A percentile compares a stretch with the other conserved stretches of the same genome.
phyloP scores from a whole-genome alignment of 1,140 invertebrate genomes.

The Frieseomelitta varia region DNA sequence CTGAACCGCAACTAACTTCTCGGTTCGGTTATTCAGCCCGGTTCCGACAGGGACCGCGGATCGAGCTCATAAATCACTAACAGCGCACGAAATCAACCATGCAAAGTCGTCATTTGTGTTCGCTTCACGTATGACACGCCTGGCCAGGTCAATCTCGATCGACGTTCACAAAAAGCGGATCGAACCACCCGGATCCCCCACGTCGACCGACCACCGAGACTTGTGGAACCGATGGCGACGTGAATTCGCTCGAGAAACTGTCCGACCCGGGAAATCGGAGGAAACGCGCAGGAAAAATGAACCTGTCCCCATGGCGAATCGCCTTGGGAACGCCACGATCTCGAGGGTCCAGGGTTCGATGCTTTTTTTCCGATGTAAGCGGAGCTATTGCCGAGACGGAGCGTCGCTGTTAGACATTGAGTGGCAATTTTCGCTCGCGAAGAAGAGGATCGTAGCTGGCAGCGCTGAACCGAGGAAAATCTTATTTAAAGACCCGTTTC shows the following conservation, averaged over 20 bases:
- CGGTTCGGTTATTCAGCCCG: neutral
- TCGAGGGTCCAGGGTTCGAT: conserved; percentile 9
- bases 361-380: neutral
- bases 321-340: neutral
- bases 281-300: conserved; percentile 49
- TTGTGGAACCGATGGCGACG: conserved; percentile 5
- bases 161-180: conserved; percentile 22
- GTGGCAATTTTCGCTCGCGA: conserved; percentile 5
- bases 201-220: conserved; percentile 12
- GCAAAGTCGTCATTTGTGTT: conserved; percentile 37
- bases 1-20: neutral
- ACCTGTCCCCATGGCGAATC: conserved; percentile 33
- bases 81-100: conserved; percentile 16
- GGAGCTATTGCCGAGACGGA: neutral
- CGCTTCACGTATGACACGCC: conserved; percentile 37
- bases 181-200: conserved; percentile 8
- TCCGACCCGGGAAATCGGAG: conserved; percentile 32
- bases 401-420: neutral
- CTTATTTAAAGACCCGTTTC: conserved; percentile 1
- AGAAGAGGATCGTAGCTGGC: neutral
- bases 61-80: conserved; percentile 30
- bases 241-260: conserved; percentile 21
- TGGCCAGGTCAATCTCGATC: conserved; percentile 11
- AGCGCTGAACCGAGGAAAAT: neutral
- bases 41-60: neutral